Evolutionary conservation across 1,140 invertebrate species (phyloP), one percentile per base, ranked within the genome.

Genomic region (Platorchestia sp.): DNA sequence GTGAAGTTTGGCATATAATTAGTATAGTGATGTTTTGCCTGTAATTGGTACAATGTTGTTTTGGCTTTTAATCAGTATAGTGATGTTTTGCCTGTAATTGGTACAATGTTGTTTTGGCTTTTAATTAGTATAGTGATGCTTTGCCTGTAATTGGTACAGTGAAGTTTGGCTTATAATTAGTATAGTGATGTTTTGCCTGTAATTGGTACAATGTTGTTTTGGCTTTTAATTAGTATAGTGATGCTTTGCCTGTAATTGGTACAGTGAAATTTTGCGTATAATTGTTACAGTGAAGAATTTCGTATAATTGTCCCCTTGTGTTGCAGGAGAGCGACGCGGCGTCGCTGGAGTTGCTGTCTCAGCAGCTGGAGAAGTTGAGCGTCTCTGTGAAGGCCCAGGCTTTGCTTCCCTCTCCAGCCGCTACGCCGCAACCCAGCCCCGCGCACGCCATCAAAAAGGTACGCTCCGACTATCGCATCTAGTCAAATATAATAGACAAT

Each of bases 301-400:
- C 59, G 14, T 36, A 75, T 6, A 75, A 75, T 75, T 36, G 59
- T 75, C 14, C 41, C 27, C 0, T 7, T 89, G 7, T 45, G 40
- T n/a, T 93, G 44, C 91, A 93, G 91, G 36, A 40, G 10, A 93
- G 91, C 45, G 91, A 93, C 16, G 91, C 43, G 14, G 91, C 91
- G 45, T 93, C 91, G 91, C 45, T 93, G 45, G 91, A 45, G 10
- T 6, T 44, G 5, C 91, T 93, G 45, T 40, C 91, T 93, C 44
- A 93, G 91, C 91, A 93, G 91, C 43, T 93, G 91, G 91, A 7
- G 6, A 44, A 44, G 45, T 6, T 47, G 91, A 93, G 91, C 45
- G 91, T 93, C 6, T 44, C 43, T 40, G 45, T 47, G 43, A 93
- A 93, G 91, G 91, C 91, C 7, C 44, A 44, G 19, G 91, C 91